These are phyloP conservation scores for Glomeris marginata DNA, from an alignment of 2,888 invertebrate genomes.

Conservation along the genomic window DNA sequence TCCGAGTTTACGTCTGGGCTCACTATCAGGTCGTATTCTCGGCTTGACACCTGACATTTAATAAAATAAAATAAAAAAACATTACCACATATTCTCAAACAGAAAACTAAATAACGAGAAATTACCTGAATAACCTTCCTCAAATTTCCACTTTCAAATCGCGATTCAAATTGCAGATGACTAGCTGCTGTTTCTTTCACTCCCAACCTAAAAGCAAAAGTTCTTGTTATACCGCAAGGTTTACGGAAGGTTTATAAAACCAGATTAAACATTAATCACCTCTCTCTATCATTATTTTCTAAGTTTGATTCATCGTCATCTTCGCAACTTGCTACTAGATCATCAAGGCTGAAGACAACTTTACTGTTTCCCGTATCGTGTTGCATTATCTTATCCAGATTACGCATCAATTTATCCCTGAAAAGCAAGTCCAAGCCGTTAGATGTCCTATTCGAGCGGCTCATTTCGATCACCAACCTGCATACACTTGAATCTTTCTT, in stretches of 20 bases:
- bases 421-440: slow-evolving; percentile 5
- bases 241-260: neutral
- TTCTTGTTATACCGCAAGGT: too few relatives aligned
- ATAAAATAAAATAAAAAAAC: neutral
- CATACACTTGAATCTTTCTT: slow-evolving; percentile 38
- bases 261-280: slow-evolving; percentile 9
- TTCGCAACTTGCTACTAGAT: neutral
- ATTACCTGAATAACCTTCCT: slow-evolving; percentile 63
- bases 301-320: neutral
- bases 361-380: too few relatives aligned
- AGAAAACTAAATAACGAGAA: slow-evolving; percentile 7
- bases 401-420: slow-evolving; percentile 27
- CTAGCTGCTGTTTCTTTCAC: slow-evolving; percentile 32
- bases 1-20: slow-evolving; percentile 68
- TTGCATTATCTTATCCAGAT: slow-evolving; percentile 36
- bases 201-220: slow-evolving; percentile 25
- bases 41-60: slow-evolving; percentile 45
- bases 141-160: slow-evolving; percentile 75
- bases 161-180: slow-evolving; percentile 56
- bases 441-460: slow-evolving; percentile 4
- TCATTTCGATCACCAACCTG: slow-evolving; percentile 26
- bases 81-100: neutral
- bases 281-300: slow-evolving; percentile 15
- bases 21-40: slow-evolving; percentile 67
- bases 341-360: slow-evolving; percentile 55